Evolutionary conservation across 2,797 vertebrate species (phyloP).

Genomic region (Glossophaga mutica): DNA sequence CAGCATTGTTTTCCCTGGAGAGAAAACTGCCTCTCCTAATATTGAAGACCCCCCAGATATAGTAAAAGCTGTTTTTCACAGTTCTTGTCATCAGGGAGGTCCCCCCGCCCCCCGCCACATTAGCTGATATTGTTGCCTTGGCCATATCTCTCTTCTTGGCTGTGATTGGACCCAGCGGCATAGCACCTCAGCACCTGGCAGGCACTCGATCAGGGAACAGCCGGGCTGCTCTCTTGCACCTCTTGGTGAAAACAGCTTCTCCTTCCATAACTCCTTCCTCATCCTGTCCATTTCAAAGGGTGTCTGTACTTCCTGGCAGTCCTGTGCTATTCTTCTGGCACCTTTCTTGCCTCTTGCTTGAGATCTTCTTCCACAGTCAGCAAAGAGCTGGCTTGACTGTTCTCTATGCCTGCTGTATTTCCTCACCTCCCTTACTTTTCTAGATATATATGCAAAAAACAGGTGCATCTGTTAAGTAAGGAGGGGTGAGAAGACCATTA

Average conservation of each 20-base stretch:
- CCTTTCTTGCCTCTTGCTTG: neutral
- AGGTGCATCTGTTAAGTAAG: neutral
- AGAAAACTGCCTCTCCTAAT: neutral
- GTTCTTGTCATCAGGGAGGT: neutral
- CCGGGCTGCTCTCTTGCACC: neutral
- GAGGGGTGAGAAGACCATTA: neutral
- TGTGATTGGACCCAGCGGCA: fast-evolving
- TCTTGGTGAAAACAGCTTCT: neutral
- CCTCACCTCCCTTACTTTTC: neutral
- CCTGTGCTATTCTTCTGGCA: neutral
- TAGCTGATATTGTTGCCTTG: neutral
- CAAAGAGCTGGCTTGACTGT: neutral
- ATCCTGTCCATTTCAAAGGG: neutral
- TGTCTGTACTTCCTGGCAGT: neutral
- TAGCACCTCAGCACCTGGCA: neutral
- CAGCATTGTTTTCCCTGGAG: neutral
- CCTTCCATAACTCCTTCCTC: too few species aligned
- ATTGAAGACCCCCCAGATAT: neutral
- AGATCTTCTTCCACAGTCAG: neutral
- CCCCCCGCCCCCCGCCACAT: too few species aligned
- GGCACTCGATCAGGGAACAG: neutral
- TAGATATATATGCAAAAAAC: neutral
- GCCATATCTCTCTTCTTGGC: neutral
- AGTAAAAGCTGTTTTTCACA: neutral
- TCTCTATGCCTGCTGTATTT: neutral